A percentile compares a stretch with the other conserved stretches of the same genome.
These are phyloP conservation scores for Gambelia wislizenii DNA, from an alignment of 2,797 vertebrate species.

Conservation along the genomic window DNA sequence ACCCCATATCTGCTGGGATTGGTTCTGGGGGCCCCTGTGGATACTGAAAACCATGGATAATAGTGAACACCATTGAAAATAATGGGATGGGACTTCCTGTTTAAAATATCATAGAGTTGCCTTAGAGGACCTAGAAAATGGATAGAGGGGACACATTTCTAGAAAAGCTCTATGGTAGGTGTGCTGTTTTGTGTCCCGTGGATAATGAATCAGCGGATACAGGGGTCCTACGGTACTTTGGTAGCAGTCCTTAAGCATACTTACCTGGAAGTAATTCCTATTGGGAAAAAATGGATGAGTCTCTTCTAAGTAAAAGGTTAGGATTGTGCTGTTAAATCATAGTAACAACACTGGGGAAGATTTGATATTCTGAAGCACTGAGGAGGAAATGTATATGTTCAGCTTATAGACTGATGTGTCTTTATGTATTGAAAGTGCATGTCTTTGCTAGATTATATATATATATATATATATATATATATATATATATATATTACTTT, in stretches of 20 bases:
- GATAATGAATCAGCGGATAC: no score
- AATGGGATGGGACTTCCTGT: no score
- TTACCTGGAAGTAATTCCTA: slow-evolving; percentile 1
- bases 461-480: background rate
- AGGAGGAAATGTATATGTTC: background rate
- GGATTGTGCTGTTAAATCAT: background rate
- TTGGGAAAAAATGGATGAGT: background rate
- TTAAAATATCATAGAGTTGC: no score
- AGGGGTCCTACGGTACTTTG: no score
- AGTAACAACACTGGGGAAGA: background rate
- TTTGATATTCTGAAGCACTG: background rate
- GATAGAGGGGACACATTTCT: no score
- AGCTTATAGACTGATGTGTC: background rate
- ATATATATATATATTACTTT: background rate
- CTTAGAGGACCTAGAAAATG: no score
- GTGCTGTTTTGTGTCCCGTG: no score
- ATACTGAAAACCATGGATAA: no score
- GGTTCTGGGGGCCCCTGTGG: no score
- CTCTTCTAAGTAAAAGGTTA: background rate
- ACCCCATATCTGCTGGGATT: no score
- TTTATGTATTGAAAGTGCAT: background rate
- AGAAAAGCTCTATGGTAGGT: no score
- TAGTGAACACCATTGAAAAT: no score
- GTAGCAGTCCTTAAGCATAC: background rate
- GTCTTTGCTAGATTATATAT: background rate